phyloP scores from a whole-genome alignment of 2,113 vertebrate species.

The Alethe diademata region DNA sequence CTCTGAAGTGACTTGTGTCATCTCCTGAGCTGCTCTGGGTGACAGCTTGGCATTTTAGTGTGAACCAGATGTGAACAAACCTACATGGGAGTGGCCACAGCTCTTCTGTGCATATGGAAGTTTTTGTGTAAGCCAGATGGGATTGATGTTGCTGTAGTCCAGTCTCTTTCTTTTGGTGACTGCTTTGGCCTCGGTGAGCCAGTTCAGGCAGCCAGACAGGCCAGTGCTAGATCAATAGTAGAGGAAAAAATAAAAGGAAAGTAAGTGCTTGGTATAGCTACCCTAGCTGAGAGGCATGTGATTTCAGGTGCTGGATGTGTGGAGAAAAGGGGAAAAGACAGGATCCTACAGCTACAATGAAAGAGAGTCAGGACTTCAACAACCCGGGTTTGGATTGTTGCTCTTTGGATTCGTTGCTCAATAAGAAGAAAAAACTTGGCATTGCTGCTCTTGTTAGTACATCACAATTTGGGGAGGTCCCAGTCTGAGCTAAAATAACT shows the following conservation, averaged over 20 bases:
- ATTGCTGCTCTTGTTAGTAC: neutral
- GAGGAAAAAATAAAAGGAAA: neutral
- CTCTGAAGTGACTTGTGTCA: neutral
- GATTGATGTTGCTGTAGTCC: neutral
- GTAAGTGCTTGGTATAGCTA: neutral
- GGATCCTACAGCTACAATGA: neutral
- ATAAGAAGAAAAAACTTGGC: neutral
- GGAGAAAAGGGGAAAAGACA: neutral
- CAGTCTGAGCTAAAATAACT: neutral
- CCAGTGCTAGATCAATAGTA: neutral
- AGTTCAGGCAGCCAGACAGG: neutral
- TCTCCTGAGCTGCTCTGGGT: neutral
- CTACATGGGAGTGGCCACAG: accelerated
- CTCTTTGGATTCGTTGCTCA: neutral
- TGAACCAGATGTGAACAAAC: neutral
- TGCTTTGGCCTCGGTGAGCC: neutral
- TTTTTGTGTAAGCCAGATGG: neutral
- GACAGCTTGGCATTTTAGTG: neutral
- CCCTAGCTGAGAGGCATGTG: neutral
- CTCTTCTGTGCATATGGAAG: neutral
- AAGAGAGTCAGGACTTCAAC: neutral
- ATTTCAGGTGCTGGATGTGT: neutral
- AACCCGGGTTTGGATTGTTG: neutral
- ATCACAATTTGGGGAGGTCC: neutral
- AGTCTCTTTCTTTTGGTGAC: neutral